Percentiles rank a stretch among this genome's conserved stretches.
Conservation (phyloP, 2,888 invertebrate genomes). For the Myathropa florea region DNA sequence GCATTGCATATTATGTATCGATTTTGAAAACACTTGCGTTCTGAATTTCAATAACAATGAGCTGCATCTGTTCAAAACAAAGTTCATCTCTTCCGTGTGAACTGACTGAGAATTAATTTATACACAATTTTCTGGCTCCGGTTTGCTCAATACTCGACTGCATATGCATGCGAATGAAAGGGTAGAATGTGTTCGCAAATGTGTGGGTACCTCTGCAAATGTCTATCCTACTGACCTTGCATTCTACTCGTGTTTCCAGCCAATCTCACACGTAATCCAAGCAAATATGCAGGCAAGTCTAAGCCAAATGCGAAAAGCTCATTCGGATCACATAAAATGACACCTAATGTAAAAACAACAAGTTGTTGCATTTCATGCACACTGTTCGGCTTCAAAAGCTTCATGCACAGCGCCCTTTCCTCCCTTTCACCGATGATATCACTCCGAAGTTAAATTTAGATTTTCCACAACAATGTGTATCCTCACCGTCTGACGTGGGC, state of each 20-base stretch:
- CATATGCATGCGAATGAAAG: neutral
- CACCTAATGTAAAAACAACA: neutral
- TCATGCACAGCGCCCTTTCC: neutral
- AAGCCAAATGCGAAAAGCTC: neutral
- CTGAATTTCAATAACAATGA: no score
- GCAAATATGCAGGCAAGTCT: neutral
- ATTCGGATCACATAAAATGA: neutral
- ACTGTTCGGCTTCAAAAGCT: neutral
- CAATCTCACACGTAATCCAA: neutral
- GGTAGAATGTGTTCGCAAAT: no score
- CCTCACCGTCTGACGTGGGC: neutral
- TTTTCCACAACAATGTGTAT: neutral
- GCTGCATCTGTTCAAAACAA: no score
- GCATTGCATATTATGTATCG: no score
- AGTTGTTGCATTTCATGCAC: neutral
- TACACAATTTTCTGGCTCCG: no score
- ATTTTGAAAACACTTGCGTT: no score
- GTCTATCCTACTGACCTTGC: neutral
- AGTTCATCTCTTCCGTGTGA: no score
- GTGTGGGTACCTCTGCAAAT: no score
- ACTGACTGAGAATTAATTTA: no score
- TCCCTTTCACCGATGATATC: neutral
- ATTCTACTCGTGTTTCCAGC: neutral
- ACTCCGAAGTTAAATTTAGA: neutral
- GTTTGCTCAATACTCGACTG: no score